Conservation (phyloP, 1,140 invertebrate genomes). For the Plectrocnemia conspersa region DNA sequence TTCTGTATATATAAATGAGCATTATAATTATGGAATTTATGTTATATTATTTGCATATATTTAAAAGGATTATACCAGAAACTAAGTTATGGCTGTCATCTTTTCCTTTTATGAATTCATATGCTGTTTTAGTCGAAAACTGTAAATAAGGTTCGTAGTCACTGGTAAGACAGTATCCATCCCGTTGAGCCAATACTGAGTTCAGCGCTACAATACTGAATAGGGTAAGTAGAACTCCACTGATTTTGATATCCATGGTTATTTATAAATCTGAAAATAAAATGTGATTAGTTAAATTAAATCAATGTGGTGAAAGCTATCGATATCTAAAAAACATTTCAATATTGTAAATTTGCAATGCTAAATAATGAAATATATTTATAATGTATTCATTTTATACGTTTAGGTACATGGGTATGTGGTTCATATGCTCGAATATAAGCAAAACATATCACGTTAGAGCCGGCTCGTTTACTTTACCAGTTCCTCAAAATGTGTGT, state of each 20-base stretch:
- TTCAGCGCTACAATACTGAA: slow-evolving; percentile 13
- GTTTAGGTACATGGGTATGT: too few relatives aligned
- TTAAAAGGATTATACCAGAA: slow-evolving; percentile 44
- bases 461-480: too few relatives aligned
- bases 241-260: background rate
- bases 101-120: slow-evolving; percentile 55
- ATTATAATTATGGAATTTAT: background rate
- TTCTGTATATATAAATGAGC: slow-evolving; percentile 41
- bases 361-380: slow-evolving; percentile 1
- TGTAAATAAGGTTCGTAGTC: slow-evolving; percentile 56
- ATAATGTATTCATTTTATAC: too few relatives aligned
- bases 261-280: background rate
- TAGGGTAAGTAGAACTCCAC: background rate
- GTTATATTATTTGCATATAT: background rate
- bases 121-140: slow-evolving; percentile 62
- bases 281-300: background rate
- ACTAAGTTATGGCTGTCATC: slow-evolving; percentile 51
- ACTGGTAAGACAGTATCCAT: slow-evolving; percentile 56
- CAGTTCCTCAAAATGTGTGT: too few relatives aligned
- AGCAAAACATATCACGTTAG: too few relatives aligned
- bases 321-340: background rate
- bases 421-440: too few relatives aligned
- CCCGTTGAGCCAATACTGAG: slow-evolving; percentile 38
- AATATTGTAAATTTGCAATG: background rate
- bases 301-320: background rate